Evolutionary conservation across 2,888 invertebrate species (phyloP), one percentile per base, ranked within the genome.

Genomic region (Disparrhopalites patrizii): DNA sequence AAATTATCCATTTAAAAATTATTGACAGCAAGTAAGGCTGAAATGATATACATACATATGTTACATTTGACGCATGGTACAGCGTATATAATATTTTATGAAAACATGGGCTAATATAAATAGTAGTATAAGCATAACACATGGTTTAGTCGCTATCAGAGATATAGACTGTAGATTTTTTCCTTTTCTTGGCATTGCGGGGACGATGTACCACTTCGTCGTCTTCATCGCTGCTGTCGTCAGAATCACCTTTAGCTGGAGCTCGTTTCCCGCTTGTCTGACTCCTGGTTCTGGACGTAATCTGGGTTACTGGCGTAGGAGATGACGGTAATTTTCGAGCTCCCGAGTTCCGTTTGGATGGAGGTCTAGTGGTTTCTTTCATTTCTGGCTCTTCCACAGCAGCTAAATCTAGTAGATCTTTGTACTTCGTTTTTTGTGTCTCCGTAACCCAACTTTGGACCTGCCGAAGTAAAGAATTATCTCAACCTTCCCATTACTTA

Each of bases 351-450:
- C 73, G 51, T 30, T 71, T 74, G 4, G 69, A 87, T 83, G 66
- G 68, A 51, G 65, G 67, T 30, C 47, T 20, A 7, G 64, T 50
- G n/a, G 33, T 50, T 56, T 71, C 70, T 65, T 75, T 68, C 27
- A 63, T 54, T 57, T 73, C 70, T 55, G 72, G 40, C 30, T 92
- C 93, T 77, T 92, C 92, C 77, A 92, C 92, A 80, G 93, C 94
- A 31, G 92, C 91, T 74, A 96, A 82, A 7, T 91, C 89, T 79
- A 95, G 90, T 76, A 96, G 82, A 77, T 93, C 93, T 78, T 89
- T 88, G 80, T 91, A 95, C 82, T 90, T 91, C 81, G 90, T 90
- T 82, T 91, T 89, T 81, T 93, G 87, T 76, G 87, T 86, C 79
- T 96, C 96, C 77, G 86, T 91, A 79, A 73, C 73, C 73, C 73